Base-by-base conservation (phyloP, 2,888 invertebrate species). In the Eupithecia subumbrata region DNA sequence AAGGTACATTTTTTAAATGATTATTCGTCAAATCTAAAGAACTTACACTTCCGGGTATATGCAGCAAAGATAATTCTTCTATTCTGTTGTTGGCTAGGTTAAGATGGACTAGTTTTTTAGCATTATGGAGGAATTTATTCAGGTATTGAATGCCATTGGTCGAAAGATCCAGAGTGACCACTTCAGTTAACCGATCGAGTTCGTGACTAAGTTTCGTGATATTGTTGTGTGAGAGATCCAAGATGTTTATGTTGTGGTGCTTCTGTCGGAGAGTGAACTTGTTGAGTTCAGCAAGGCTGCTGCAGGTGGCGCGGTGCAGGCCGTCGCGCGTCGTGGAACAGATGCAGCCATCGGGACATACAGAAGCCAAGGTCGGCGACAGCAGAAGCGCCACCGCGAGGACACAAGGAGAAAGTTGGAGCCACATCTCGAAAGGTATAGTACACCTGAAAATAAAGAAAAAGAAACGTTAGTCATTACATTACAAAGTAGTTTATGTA, bases 211-310 rank as follows among this genome's bases (percentile, higher is more conserved):
- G 86, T 78, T 96, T 95, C 1, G 95, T 95, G 76, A 97, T 94
- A 74, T 95, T 95, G 86, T 96, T 95, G 83, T 95, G 94, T 25
- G 97, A 97, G 74, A 97, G 91, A 88, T 97, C 96, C 73, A 97
- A 83, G 79, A 95, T 94, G 79, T 95, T 95, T 76, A 95, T 94
- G 76, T 95, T 95, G 86, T 95, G 94, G 87, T 95, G 95, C 84
- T 93, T 95, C 82, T 93, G 92, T 60, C 90, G 90, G 69, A 93
- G 89, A 63, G 91, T 93, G 82, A 91, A 95, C 84, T 96, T 98
- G 91, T 97, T 97, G 14, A 98, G 96, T 68, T 97, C 97, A 80
- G 97, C 96, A 84, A 98, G 97, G 73, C 96, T 93, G 75, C 96
- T 95, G 87, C 96, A 96, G 78, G 96, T 95, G 45, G 96, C 95